A percentile compares a stretch with the other conserved stretches of the same genome.
These are phyloP conservation scores for Glyphotaelius pellucidus DNA, from an alignment of 2,888 invertebrate species.

Conservation along the genomic window DNA sequence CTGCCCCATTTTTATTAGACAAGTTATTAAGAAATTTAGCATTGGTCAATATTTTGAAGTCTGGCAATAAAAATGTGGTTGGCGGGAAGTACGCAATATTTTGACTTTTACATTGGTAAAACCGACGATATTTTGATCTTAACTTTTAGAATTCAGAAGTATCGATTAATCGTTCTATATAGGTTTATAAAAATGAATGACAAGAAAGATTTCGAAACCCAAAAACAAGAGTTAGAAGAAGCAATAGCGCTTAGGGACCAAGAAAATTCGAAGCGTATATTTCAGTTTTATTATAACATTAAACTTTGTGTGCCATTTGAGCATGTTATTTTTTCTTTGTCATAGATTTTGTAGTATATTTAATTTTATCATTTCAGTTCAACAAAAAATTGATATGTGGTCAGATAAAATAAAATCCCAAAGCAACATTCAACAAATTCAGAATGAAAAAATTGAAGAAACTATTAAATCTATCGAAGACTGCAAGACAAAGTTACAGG, in stretches of 20 bases:
- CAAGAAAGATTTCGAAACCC: neutral
- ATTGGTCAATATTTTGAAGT: neutral
- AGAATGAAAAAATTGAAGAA: conserved; percentile 42
- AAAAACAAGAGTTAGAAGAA: conserved; percentile 21
- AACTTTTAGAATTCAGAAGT: too few relatives aligned
- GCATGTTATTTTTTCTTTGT: neutral
- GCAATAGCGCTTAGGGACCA: neutral
- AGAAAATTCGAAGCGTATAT: conserved; percentile 23
- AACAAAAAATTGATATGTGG: conserved; percentile 7
- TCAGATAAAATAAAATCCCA: conserved; percentile 31
- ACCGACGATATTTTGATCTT: too few relatives aligned
- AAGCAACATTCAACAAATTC: neutral
- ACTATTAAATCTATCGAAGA: neutral
- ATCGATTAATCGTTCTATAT: too few relatives aligned
- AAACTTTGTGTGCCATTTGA: neutral
- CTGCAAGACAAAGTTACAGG: conserved; percentile 38
- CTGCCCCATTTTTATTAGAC: neutral
- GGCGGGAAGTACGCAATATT: neutral
- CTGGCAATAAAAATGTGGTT: neutral
- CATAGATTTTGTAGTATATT: neutral
- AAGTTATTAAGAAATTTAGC: neutral
- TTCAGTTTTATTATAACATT: conserved; percentile 16
- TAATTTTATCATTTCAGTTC: conserved; percentile 39
- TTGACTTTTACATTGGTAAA: neutral
- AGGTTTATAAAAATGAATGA: conserved; percentile 30